These are phyloP conservation scores for Caenorhabditis brenneri DNA, from an alignment of 1,140 invertebrate genomes.

Conservation along the genomic window DNA sequence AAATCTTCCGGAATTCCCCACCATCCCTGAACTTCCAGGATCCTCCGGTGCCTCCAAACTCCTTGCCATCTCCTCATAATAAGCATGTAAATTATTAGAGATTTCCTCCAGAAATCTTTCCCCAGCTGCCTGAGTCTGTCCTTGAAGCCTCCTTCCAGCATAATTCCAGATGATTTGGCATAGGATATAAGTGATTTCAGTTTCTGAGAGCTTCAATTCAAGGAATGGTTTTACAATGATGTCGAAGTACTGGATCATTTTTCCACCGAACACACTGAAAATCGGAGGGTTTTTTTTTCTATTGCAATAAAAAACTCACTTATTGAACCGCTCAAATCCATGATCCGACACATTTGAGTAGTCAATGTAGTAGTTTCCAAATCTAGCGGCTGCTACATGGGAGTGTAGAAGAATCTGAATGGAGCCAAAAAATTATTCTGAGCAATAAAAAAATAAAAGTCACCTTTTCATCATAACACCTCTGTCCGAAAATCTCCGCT, in stretches of 20 bases:
- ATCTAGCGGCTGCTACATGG: neutral
- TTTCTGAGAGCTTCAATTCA: neutral
- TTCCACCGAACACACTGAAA: slow-evolving; percentile 27
- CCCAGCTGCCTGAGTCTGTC: slow-evolving; percentile 11
- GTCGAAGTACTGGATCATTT: neutral
- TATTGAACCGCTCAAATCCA: neutral
- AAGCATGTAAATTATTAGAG: neutral
- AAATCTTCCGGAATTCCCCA: too few species aligned
- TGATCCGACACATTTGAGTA: neutral
- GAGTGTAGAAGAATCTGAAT: neutral
- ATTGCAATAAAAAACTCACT: neutral
- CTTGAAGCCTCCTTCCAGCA: slow-evolving; percentile 3
- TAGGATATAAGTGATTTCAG: slow-evolving; percentile 19
- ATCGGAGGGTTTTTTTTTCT: neutral
- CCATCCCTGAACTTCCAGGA: neutral
- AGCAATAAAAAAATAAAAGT: neutral
- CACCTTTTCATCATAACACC: slow-evolving; percentile 29
- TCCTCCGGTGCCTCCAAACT: neutral
- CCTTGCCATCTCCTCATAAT: neutral
- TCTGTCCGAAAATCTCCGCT: neutral
- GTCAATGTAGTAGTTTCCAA: neutral
- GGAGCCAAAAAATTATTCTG: neutral
- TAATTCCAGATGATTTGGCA: slow-evolving; percentile 32
- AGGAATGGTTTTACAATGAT: neutral
- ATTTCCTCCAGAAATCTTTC: slow-evolving; percentile 7